A percentile compares a stretch with the other conserved stretches of the same genome.
These are phyloP conservation scores for Lypha dubia DNA, from an alignment of 2,888 invertebrate genomes.

Conservation along the genomic window DNA sequence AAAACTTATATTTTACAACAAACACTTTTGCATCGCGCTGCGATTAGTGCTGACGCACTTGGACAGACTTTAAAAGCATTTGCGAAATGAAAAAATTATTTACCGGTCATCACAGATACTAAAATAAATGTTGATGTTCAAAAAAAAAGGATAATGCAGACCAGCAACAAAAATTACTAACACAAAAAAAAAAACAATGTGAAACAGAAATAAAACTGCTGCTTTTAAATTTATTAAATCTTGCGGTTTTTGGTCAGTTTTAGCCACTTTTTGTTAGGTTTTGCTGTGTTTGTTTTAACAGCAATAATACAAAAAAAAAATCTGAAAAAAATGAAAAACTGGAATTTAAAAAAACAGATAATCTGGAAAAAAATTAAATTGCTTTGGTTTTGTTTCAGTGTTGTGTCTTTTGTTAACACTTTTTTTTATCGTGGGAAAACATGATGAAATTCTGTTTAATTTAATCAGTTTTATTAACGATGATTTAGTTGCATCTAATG, in stretches of 20 bases:
- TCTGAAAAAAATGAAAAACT: too few relatives aligned
- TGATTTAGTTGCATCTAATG: too few relatives aligned
- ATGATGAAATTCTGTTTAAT: too few relatives aligned
- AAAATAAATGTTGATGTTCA: neutral
- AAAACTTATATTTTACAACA: neutral
- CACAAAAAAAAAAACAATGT: conserved; percentile 4
- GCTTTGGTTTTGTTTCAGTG: too few relatives aligned
- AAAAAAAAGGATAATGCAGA: conserved; percentile 10
- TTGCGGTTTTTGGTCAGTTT: conserved; percentile 41
- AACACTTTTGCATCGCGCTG: conserved; percentile 3
- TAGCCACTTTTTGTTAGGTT: neutral
- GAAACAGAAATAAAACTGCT: conserved; percentile 36
- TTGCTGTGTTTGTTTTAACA: too few relatives aligned
- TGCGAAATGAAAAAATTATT: conserved; percentile 3
- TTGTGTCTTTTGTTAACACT: too few relatives aligned
- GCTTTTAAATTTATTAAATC: conserved; percentile 69
- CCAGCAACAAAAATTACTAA: neutral
- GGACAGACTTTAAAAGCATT: neutral
- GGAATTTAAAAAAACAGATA: too few relatives aligned
- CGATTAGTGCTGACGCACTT: neutral
- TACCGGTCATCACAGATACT: neutral
- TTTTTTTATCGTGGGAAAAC: too few relatives aligned
- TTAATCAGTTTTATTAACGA: too few relatives aligned
- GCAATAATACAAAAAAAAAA: conserved; percentile 36
- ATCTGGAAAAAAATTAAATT: too few relatives aligned